Conservation (phyloP, 2,113 vertebrate species). For the Gavia stellata region DNA sequence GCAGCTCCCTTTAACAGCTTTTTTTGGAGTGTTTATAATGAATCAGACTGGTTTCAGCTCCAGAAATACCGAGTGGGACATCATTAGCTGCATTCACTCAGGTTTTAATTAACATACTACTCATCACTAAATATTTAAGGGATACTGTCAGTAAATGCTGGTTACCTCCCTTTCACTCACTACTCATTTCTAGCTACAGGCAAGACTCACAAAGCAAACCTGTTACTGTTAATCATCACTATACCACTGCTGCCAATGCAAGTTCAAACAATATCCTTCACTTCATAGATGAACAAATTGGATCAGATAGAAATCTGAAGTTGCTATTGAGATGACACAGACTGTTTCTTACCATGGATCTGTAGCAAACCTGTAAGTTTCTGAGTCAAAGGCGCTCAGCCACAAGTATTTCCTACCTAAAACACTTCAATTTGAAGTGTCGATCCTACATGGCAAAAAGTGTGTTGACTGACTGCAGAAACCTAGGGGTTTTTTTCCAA, state of each 20-base stretch:
- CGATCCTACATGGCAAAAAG: neutral
- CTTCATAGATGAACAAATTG: neutral
- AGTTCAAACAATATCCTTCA: neutral
- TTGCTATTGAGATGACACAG: rapidly evolving
- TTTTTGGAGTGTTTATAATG: neutral
- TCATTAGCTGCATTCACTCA: neutral
- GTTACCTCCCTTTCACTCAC: neutral
- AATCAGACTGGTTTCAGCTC: neutral
- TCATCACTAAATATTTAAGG: neutral
- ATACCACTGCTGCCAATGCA: neutral
- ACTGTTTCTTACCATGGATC: rapidly evolving
- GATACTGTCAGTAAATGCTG: neutral
- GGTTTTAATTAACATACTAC: neutral
- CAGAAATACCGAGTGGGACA: neutral
- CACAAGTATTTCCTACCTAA: neutral
- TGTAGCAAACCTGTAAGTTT: neutral
- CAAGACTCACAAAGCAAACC: neutral
- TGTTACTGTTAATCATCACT: neutral
- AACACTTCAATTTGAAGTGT: neutral
- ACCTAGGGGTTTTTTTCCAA: neutral
- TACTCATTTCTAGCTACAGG: neutral
- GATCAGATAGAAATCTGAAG: neutral
- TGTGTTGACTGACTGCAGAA: neutral
- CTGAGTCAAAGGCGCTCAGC: neutral
- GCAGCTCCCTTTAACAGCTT: neutral